Percentiles rank a stretch among this genome's conserved stretches.
Conservation (phyloP, 2,797 vertebrate genomes). For the Aplochiton taeniatus region DNA sequence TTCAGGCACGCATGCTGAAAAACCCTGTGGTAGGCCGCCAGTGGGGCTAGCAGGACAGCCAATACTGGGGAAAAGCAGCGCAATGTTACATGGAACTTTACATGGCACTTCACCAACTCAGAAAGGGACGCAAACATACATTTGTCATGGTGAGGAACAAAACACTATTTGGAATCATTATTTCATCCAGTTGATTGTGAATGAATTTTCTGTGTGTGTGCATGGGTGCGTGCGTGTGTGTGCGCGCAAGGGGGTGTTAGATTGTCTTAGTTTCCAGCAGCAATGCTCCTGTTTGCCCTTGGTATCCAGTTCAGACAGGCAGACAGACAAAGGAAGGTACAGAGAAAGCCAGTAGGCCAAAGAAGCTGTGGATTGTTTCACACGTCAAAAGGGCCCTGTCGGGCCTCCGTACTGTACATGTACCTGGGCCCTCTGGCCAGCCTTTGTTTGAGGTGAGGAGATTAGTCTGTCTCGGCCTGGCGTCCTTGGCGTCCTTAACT, state of each 20-base stretch:
- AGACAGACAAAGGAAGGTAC: neutral
- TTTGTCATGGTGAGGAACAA: neutral
- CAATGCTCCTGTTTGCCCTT: constrained; percentile 60
- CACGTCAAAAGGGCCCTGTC: constrained; percentile 34
- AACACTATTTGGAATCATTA: no score
- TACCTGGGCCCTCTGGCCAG: constrained; percentile 15
- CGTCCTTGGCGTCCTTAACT: constrained; percentile 58
- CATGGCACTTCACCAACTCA: neutral
- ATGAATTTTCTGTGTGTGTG: constrained; percentile 21
- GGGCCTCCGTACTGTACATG: constrained; percentile 12
- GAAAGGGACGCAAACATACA: no score
- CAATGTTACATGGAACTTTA: neutral
- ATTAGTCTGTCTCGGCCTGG: constrained; percentile 60
- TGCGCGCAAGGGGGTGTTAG: constrained; percentile 14
- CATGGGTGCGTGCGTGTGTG: constrained; percentile 20
- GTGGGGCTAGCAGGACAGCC: constrained; percentile 82
- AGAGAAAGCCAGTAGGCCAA: constrained; percentile 4
- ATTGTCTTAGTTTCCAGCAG: constrained; percentile 57
- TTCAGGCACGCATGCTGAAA: constrained; percentile 77
- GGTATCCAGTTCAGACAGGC: constrained; percentile 28
- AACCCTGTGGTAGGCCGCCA: constrained; percentile 84
- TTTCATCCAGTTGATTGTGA: no score
- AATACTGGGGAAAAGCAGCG: constrained; percentile 71
- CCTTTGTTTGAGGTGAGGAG: constrained; percentile 40
- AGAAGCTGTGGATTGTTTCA: constrained; percentile 35